Conservation (phyloP, 2,113 vertebrate species). For the cat (Felis catus) region DNA sequence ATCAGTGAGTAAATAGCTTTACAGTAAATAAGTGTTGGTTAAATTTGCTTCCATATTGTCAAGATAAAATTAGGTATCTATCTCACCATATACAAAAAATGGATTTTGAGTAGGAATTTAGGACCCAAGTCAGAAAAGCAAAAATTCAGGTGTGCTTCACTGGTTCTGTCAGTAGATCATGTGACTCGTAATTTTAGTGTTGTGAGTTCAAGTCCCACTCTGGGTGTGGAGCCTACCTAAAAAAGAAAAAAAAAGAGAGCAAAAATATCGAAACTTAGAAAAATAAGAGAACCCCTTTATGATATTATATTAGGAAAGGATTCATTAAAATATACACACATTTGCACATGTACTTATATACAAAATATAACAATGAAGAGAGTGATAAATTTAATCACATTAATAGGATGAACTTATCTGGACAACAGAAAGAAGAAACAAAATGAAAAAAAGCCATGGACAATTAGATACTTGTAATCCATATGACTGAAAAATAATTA, state of each 20-base stretch:
- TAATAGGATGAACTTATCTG: neutral
- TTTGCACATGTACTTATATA: neutral
- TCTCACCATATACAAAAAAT: neutral
- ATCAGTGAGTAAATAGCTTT: neutral
- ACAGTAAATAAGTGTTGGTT: neutral
- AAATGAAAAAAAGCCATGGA: neutral
- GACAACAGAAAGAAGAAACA: neutral
- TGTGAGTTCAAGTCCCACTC: neutral
- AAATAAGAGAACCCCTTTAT: neutral
- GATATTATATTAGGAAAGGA: neutral
- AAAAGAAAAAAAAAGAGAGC: neutral
- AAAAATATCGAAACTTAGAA: neutral
- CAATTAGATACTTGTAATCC: neutral
- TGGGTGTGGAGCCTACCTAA: neutral
- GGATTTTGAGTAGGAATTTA: neutral
- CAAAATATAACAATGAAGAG: neutral
- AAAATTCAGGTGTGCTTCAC: neutral
- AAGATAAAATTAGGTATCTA: neutral
- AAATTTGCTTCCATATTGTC: neutral
- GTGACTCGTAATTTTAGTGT: neutral
- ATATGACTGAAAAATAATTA: neutral
- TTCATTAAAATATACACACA: neutral
- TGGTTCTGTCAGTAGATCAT: neutral
- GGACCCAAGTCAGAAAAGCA: neutral
- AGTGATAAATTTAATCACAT: neutral